phyloP scores from a whole-genome alignment of 2,888 invertebrate genomes.

The Chymomyza amoena region DNA sequence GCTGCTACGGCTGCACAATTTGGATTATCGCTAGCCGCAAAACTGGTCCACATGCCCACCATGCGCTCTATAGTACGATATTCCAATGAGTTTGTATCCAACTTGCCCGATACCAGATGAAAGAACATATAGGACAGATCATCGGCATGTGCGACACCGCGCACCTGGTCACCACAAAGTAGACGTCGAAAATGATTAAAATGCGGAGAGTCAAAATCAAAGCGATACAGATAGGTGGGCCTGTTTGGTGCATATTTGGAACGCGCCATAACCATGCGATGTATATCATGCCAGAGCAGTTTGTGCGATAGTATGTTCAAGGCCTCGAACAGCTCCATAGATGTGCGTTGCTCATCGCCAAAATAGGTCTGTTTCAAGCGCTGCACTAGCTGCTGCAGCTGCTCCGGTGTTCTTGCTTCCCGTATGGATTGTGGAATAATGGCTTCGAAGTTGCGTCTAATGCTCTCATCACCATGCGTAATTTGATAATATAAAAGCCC shows the following conservation, averaged over 20 bases:
- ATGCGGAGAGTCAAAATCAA: conserved; percentile 76
- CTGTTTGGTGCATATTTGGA: conserved; percentile 45
- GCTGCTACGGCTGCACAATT: conserved; percentile 64
- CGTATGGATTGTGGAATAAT: conserved; percentile 74
- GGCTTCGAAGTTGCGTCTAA: conserved; percentile 68
- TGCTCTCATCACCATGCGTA: conserved; percentile 45
- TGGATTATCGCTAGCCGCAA: conserved; percentile 74
- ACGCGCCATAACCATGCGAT: conserved; percentile 67
- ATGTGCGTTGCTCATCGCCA: conserved; percentile 43
- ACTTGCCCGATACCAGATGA: conserved; percentile 53
- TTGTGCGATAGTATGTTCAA: conserved; percentile 53
- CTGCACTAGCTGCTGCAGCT: conserved; percentile 47
- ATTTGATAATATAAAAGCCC: conserved; percentile 70
- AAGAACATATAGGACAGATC: conserved; percentile 77
- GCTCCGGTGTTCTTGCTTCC: conserved; percentile 40
- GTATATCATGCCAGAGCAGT: conserved; percentile 73
- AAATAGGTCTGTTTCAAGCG: conserved; percentile 57
- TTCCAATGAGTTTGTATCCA: conserved; percentile 59
- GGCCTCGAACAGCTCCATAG: conserved; percentile 50
- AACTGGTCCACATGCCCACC: conserved; percentile 75
- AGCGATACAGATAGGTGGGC: conserved; percentile 76
- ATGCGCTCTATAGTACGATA: conserved; percentile 74
- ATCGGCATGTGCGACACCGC: conserved; percentile 76
- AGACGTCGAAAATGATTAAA: conserved; percentile 74
- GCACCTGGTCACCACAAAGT: conserved; percentile 61